Base-by-base conservation (phyloP, 2,113 vertebrate species). In the Tangachromis dhanisi region DNA sequence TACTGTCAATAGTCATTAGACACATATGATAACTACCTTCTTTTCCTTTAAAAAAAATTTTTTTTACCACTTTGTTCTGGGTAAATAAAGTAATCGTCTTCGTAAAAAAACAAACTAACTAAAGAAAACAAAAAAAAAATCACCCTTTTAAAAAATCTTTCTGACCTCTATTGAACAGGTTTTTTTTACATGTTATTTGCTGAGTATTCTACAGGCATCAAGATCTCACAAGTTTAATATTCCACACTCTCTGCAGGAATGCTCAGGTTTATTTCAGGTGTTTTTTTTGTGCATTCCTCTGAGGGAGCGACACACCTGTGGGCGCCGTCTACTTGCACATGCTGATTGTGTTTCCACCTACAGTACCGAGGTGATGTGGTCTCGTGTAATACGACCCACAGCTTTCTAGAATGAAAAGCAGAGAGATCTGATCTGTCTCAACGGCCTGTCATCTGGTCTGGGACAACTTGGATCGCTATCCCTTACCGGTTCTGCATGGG, bases 361-460 rank as follows among this genome's bases (percentile, higher is more conserved):
- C 57, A 71, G 24, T 17, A 10, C 55, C 42, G 81, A 90, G 85
- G 55, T 63, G 83, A 76, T 85, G 57, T 57, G 80, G 87, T 40
- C 79, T 63, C 45, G n/a, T 63, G 95, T 93, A 95, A 95, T 80
- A 73, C 6, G 93, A 95, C 24, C 89, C 89, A 19, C 47, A 51
- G 53, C 19, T 76, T 54, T 86, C 47, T 83, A 82, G 24, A 82
- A 83, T 73, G 80, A 42, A 83, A 81, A 83, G 63, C 17, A 79
- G 53, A 73, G 68, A 51, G 84, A 92, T 49, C 29, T 12, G 42
- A 93, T 93, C 84, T 54, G 17, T 83, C 80, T 86, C 66, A 3
- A 55, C 55, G 29, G 61, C 7, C 79, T 33, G 84, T 93, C 90
- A 88, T 86, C 90, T 84, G 85, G 59, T 80, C 81, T 81, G 86